These are phyloP conservation scores for Acyrthosiphon pisum DNA, from an alignment of 1,140 invertebrate species.

Conservation along the genomic window DNA sequence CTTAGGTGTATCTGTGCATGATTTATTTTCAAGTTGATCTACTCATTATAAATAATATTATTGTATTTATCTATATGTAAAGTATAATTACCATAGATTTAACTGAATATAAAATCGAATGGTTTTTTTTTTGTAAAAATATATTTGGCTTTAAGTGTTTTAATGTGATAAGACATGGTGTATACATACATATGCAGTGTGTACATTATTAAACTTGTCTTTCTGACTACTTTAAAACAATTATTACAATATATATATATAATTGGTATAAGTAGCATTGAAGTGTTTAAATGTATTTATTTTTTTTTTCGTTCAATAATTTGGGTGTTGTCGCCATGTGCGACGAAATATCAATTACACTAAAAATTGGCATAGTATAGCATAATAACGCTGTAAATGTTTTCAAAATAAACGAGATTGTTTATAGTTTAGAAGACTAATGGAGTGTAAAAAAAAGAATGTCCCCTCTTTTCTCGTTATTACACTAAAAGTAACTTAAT, in stretches of 20 bases:
- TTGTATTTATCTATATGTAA: background rate
- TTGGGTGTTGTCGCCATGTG: slow-evolving; percentile 41
- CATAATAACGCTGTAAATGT: slow-evolving; percentile 50
- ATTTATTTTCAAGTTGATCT: background rate
- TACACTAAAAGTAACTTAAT: slow-evolving; percentile 57
- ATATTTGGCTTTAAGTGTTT: background rate
- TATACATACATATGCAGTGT: background rate
- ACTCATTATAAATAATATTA: background rate
- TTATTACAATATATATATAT: background rate
- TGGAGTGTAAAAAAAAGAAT: slow-evolving; percentile 56
- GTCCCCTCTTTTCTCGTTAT: slow-evolving; percentile 53
- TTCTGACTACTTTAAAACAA: background rate
- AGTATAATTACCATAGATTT: background rate
- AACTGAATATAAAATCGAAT: background rate
- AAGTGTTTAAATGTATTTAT: slow-evolving; percentile 7
- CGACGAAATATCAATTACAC: slow-evolving; percentile 52
- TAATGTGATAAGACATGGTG: background rate
- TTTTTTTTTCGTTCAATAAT: slow-evolving; percentile 19
- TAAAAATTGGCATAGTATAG: slow-evolving; percentile 53
- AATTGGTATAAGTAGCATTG: background rate
- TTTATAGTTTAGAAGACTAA: slow-evolving; percentile 57
- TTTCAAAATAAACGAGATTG: slow-evolving; percentile 51
- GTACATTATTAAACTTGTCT: background rate
- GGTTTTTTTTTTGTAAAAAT: background rate
- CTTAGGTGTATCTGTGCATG: no score